Base-by-base conservation (phyloP, 2,888 invertebrate genomes). In the Acleris holmiana region DNA sequence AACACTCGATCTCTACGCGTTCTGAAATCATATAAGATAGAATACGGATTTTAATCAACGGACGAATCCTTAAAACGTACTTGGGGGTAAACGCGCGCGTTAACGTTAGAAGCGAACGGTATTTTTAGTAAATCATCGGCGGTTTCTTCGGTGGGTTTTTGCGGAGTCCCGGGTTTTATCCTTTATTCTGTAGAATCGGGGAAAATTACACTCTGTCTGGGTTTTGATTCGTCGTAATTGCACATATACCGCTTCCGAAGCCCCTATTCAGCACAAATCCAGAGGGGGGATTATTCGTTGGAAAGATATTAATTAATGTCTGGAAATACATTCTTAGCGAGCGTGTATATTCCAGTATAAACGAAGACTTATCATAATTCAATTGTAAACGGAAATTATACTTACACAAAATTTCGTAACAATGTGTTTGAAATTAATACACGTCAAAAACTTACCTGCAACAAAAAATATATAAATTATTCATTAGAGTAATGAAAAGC, bases 11-110 rank as follows among this genome's bases (percentile, higher is more conserved):
- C 63, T 41, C 59, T 19, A 55, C 55, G 51, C 57, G 15, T 66
- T 25, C 44, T 40, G 41, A 61, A 75, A 72, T 73, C 76, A 72
- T 76, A 71, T 72, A 71, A 67, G 69, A 80, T 81, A 77, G 78
- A 80, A 82, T 82, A 76, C 75, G 75, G 79, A 83, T 83, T 86
- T 85, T 88, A 86, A 87, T 88, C 86, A 86, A 77, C 69, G 62
- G 61, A 60, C 73, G 76, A 79, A 76, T 78, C 76, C 75, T 81
- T 72, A 76, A 72, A 71, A 76, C 71, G 71, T 71, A 76, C 74
- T 81, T 76, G 73, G 71, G 71, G 68, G 68, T 71, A 58, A 74
- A 77, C 72, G 73, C 61, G 68, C 74, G 72, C 76, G 76, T 76
- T 78, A 75, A 67, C 76, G 74, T 77, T 74, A 63, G 64, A 61